A percentile compares a stretch with the other conserved stretches of the same genome.
These are phyloP conservation scores for Orycteropus afer DNA, from an alignment of 2,113 vertebrate species.

Conservation along the genomic window DNA sequence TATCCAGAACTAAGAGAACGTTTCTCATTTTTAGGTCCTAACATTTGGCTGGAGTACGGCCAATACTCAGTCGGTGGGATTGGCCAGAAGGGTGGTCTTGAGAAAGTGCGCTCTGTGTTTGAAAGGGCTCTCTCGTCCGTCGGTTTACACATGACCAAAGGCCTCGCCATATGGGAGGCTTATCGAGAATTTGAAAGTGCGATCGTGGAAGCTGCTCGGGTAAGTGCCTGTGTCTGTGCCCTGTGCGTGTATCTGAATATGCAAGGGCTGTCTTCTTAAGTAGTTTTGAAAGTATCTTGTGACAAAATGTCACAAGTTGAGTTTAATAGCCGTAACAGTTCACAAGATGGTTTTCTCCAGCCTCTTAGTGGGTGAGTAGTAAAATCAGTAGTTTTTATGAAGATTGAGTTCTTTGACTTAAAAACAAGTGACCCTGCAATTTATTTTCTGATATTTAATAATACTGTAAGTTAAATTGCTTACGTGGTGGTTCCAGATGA, in stretches of 20 bases:
- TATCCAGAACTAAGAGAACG: neutral
- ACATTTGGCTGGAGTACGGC: constrained; percentile 98
- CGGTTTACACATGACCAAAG: constrained; percentile 96
- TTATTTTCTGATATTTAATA: neutral
- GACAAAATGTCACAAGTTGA: neutral
- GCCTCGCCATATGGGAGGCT: constrained; percentile 94
- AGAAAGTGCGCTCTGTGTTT: constrained; percentile 92
- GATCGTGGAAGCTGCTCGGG: constrained; percentile 94
- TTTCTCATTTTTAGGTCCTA: constrained; percentile 89
- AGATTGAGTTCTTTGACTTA: neutral
- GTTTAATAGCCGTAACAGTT: neutral
- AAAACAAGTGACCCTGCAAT: neutral
- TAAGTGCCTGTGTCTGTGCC: constrained; percentile 74
- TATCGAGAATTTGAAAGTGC: constrained; percentile 97
- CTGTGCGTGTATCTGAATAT: neutral
- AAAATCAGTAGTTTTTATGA: neutral
- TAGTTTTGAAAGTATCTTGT: neutral
- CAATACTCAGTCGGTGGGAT: constrained; percentile 98
- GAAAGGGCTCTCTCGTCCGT: constrained; percentile 94
- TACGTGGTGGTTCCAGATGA: neutral
- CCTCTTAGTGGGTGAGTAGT: neutral
- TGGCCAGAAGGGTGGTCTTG: constrained; percentile 93
- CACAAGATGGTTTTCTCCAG: neutral
- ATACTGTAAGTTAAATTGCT: neutral
- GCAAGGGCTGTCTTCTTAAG: fast-evolving